A percentile compares a stretch with the other conserved stretches of the same genome.
Conservation (phyloP, 2,888 invertebrate genomes). For the Chouioia cunea region DNA sequence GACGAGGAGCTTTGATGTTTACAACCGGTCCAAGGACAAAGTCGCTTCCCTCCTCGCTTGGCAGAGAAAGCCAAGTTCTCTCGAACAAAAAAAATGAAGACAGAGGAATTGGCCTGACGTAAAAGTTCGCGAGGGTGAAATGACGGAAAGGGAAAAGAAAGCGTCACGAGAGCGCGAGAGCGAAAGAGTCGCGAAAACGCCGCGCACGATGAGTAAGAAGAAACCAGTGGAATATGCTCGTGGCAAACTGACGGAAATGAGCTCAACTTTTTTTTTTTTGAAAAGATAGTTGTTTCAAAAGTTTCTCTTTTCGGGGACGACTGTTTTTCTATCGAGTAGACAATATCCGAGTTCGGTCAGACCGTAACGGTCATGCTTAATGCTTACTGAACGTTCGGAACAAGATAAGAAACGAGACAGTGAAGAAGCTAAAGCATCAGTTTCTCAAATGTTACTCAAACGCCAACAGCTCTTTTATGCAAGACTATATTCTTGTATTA, state of each 20-base stretch:
- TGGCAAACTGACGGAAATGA: not conserved
- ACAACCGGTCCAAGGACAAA: constrained; percentile 48
- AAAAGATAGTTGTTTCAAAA: no score
- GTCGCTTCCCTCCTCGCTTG: constrained; percentile 11
- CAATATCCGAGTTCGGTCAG: no score
- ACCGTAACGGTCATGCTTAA: no score
- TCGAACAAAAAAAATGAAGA: constrained; percentile 10
- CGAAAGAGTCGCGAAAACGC: constrained; percentile 4
- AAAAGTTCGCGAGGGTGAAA: constrained; percentile 31
- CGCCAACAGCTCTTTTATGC: no score
- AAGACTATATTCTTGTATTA: no score
- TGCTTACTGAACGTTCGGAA: no score
- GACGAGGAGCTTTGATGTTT: constrained; percentile 48
- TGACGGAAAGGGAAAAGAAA: constrained; percentile 15
- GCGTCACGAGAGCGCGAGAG: not conserved
- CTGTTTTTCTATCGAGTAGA: no score
- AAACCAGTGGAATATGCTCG: not conserved
- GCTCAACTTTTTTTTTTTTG: no score
- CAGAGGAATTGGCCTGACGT: constrained; percentile 30
- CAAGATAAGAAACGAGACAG: no score
- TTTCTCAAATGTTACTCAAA: no score
- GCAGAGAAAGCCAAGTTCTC: constrained; percentile 1
- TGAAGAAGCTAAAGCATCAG: no score
- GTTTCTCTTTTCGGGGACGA: no score
- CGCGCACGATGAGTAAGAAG: not conserved